These are phyloP conservation scores for Psammodynastes pulverulentus DNA, from an alignment of 2,113 vertebrate genomes.

Conservation along the genomic window DNA sequence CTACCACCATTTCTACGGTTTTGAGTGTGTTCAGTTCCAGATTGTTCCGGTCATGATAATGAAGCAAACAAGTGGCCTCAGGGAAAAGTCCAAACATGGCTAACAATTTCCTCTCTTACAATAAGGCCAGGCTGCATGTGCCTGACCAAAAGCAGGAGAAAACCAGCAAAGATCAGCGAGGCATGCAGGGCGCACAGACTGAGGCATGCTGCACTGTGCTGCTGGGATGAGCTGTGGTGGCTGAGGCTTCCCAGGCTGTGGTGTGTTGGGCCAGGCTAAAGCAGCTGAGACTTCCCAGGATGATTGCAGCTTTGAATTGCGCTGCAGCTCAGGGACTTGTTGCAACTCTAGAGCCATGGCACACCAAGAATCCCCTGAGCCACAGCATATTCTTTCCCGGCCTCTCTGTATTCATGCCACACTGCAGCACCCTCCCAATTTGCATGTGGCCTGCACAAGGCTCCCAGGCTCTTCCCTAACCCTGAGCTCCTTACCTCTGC, in stretches of 20 bases:
- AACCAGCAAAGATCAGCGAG: not conserved
- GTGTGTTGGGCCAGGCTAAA: not conserved
- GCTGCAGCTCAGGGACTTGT: not conserved
- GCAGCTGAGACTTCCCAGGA: not conserved
- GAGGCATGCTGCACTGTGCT: not conserved
- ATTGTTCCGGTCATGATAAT: too few species aligned
- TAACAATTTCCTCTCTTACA: not conserved
- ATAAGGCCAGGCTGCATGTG: not conserved
- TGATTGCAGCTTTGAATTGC: not conserved
- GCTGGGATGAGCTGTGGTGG: not conserved
- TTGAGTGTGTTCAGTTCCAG: too few species aligned
- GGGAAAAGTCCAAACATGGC: not conserved
- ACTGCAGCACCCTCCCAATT: not conserved
- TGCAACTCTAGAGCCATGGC: not conserved
- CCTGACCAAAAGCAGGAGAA: not conserved
- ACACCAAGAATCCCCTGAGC: not conserved
- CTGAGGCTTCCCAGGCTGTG: not conserved
- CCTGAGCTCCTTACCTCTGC: not conserved
- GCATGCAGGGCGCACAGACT: not conserved
- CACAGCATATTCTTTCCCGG: not conserved
- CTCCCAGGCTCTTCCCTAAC: not conserved
- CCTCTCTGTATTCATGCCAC: not conserved
- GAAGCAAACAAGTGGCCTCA: not conserved
- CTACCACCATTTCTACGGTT: too few species aligned
- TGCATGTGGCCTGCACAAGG: not conserved